phyloP scores from a whole-genome alignment of 2,888 invertebrate genomes.

The Drosophila formosana region DNA sequence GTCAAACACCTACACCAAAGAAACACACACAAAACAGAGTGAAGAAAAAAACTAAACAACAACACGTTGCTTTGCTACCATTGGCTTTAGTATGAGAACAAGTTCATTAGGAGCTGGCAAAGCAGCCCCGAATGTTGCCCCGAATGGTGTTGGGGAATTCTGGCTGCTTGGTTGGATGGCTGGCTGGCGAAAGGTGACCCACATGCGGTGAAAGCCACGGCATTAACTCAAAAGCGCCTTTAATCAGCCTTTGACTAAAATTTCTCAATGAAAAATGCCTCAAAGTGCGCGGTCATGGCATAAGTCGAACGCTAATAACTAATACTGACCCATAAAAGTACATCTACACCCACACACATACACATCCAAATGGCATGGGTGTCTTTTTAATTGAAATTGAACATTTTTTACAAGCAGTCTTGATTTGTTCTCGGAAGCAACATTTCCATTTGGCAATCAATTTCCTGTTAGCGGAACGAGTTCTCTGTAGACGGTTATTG shows the following conservation, averaged over 20 bases:
- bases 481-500: constrained; percentile 43
- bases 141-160: constrained; percentile 10
- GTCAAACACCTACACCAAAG: constrained; percentile 73
- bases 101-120: constrained; percentile 67
- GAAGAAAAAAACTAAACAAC: constrained; percentile 26
- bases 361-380: neutral
- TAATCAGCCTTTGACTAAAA: constrained; percentile 76
- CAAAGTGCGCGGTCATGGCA: constrained; percentile 72
- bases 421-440: constrained; percentile 33
- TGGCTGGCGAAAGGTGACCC: constrained; percentile 75
- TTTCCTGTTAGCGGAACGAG: constrained; percentile 43
- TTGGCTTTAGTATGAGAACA: constrained; percentile 45
- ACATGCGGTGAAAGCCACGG: constrained; percentile 73
- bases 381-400: constrained; percentile 69
- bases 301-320: constrained; percentile 65
- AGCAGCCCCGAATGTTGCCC: neutral
- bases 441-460: constrained; percentile 31
- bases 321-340: constrained; percentile 66
- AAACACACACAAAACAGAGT: constrained; percentile 2
- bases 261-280: constrained; percentile 65
- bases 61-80: constrained; percentile 29
- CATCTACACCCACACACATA: constrained; percentile 29
- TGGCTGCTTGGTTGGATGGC: constrained; percentile 1
- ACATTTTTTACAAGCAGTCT: constrained; percentile 14
- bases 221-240: constrained; percentile 61